These are phyloP conservation scores for Psittacara wagleri DNA, from an alignment of 2,113 vertebrate genomes.

Conservation along the genomic window DNA sequence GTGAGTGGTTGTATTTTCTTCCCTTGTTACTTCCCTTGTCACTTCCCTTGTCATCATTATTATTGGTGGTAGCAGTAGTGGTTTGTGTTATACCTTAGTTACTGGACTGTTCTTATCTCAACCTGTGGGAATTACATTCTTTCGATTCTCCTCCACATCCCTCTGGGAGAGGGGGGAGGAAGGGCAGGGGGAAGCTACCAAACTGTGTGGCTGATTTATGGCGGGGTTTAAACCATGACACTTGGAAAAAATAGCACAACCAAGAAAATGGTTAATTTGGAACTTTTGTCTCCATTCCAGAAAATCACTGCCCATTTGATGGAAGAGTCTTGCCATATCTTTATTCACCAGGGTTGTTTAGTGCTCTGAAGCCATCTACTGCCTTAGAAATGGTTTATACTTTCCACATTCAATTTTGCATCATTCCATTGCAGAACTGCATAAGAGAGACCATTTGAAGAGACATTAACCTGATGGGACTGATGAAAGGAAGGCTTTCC, in stretches of 20 bases:
- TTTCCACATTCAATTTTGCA: background rate
- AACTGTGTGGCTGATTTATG: no score
- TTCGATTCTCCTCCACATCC: no score
- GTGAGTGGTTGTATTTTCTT: no score
- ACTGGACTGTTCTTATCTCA: no score
- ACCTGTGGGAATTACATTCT: no score
- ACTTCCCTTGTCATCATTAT: no score
- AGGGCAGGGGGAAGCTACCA: no score
- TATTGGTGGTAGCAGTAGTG: no score
- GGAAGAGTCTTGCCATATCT: background rate
- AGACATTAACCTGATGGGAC: background rate
- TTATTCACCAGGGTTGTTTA: background rate
- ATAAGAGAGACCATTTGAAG: background rate
- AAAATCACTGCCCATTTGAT: background rate
- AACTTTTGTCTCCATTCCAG: background rate
- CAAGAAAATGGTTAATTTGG: background rate
- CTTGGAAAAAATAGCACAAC: background rate
- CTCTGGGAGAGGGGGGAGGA: no score
- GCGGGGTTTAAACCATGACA: no score
- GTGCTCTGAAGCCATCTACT: background rate
- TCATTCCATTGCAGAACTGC: background rate
- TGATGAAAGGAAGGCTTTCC: background rate
- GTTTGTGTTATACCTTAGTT: no score
- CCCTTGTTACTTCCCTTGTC: no score
- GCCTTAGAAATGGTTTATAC: background rate